A percentile compares a stretch with the other conserved stretches of the same genome.
Evolutionary conservation across 1,140 invertebrate genomes (phyloP).

Genomic region (Drosophila miranda): DNA sequence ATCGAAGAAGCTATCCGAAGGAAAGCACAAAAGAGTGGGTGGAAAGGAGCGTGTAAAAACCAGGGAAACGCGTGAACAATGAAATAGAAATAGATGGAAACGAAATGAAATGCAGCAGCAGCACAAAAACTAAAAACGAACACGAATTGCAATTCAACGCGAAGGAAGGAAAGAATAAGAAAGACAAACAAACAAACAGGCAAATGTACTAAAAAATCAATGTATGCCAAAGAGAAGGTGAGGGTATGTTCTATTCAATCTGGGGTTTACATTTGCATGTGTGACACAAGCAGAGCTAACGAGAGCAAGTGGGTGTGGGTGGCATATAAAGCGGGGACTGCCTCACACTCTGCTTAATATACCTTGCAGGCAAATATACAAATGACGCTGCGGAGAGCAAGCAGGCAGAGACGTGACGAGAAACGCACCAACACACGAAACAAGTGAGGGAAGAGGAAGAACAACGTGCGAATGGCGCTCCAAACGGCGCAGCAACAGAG

Average conservation of each 20-base stretch:
- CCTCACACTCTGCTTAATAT: neutral
- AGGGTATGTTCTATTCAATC: too few species aligned
- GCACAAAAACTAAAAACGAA: conserved; percentile 18
- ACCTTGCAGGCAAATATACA: conserved; percentile 3
- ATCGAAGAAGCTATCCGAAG: conserved; percentile 23
- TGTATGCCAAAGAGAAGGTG: too few species aligned
- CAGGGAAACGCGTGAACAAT: neutral
- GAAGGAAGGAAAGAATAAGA: conserved; percentile 55
- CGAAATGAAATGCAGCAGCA: conserved; percentile 25
- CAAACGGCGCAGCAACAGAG: conserved; percentile 16
- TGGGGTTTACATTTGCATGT: too few species aligned
- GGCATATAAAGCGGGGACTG: neutral
- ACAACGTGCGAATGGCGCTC: conserved; percentile 76
- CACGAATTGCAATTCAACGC: conserved; percentile 48
- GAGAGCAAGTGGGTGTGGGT: too few species aligned
- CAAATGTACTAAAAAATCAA: conserved; percentile 5
- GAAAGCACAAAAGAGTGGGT: conserved; percentile 20
- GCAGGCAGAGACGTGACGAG: conserved; percentile 18
- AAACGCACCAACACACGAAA: conserved; percentile 17
- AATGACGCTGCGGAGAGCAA: conserved; percentile 21
- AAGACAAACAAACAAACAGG: conserved; percentile 44
- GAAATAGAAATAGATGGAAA: conserved; percentile 38
- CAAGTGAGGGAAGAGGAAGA: conserved; percentile 9
- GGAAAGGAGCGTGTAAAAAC: neutral
- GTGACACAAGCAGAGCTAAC: too few species aligned